Evolutionary conservation across 2,797 vertebrate genomes (phyloP).

Genomic region (Sparidentex hasta): DNA sequence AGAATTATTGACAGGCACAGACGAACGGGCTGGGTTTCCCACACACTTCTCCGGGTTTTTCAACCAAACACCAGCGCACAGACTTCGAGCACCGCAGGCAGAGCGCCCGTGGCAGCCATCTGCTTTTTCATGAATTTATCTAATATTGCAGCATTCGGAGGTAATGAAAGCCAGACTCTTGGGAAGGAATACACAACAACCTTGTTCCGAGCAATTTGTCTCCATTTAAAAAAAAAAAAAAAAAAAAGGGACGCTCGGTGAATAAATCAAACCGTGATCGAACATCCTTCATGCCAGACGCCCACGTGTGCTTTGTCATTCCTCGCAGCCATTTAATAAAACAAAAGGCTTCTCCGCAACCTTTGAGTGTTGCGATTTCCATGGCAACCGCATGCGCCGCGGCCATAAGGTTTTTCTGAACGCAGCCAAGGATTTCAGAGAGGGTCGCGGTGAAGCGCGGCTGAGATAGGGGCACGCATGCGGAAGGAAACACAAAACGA

Average conservation of each 20-base stretch:
- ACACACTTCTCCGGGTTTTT: conserved; percentile 32
- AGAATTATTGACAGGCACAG: conserved; percentile 69
- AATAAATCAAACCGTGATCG: conserved; percentile 63
- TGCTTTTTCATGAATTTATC: conserved; percentile 59
- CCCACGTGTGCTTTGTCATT: conserved; percentile 66
- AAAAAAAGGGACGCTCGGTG: neutral
- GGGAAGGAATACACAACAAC: conserved; percentile 44
- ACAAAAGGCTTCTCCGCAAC: conserved; percentile 72
- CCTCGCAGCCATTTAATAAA: conserved; percentile 75
- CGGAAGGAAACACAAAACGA: neutral
- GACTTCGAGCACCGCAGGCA: conserved; percentile 25
- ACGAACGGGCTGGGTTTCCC: conserved; percentile 28
- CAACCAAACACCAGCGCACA: conserved; percentile 28
- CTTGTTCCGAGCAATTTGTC: conserved; percentile 58
- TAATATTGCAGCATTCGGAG: conserved; percentile 52
- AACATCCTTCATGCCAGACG: conserved; percentile 57
- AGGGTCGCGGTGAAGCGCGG: conserved; percentile 48
- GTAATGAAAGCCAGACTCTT: conserved; percentile 56
- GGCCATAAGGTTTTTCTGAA: conserved; percentile 60
- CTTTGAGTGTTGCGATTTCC: conserved; percentile 75
- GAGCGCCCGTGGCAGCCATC: conserved; percentile 47
- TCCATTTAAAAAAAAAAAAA: conserved; percentile 29
- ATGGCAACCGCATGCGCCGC: conserved; percentile 78
- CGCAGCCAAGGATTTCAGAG: conserved; percentile 54
- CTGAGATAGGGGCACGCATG: conserved; percentile 23